phyloP scores from a whole-genome alignment of 2,888 invertebrate genomes.

The Drepana falcataria region DNA sequence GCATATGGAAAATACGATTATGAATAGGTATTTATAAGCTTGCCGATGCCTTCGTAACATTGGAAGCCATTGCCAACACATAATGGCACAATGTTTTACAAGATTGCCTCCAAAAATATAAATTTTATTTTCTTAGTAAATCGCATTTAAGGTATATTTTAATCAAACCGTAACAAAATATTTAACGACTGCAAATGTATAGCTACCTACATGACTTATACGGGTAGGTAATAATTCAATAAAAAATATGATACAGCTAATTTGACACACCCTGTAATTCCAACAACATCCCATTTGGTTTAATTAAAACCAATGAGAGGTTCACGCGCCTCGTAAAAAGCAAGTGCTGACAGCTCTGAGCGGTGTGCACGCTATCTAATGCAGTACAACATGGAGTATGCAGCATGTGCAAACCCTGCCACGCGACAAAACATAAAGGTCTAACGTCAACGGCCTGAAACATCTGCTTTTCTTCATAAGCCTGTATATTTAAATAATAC shows the following conservation, averaged over 20 bases:
- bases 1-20: constrained; percentile 9
- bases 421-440: constrained; percentile 66
- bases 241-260: too few species aligned
- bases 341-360: constrained; percentile 38
- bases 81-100: neutral
- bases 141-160: too few species aligned
- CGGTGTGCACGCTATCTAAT: constrained; percentile 12
- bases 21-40: constrained; percentile 2
- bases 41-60: neutral
- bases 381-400: constrained; percentile 34
- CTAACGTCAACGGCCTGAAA: constrained; percentile 61
- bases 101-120: too few species aligned
- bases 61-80: neutral
- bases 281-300: neutral
- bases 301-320: constrained; percentile 19
- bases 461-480: constrained; percentile 55
- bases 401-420: constrained; percentile 41
- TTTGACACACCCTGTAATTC: too few species aligned
- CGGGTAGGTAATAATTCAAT: too few species aligned
- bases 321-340: constrained; percentile 29
- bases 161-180: too few species aligned
- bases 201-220: too few species aligned
- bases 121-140: too few species aligned
- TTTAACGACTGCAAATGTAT: too few species aligned
- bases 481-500: neutral